Evolutionary conservation across 2,797 vertebrate genomes (phyloP).

Genomic region (Hypotaenidia philippensis): DNA sequence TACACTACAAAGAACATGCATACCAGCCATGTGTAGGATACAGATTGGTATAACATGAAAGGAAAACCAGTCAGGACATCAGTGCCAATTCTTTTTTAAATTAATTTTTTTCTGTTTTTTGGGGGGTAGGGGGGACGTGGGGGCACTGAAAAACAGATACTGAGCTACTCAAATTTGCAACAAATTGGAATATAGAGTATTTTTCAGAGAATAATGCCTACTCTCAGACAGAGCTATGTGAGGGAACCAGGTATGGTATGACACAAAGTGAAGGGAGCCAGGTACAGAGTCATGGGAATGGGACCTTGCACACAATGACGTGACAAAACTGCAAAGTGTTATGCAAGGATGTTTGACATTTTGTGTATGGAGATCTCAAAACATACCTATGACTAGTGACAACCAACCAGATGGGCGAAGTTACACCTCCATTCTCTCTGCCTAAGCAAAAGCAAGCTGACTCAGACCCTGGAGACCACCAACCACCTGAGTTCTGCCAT

Average conservation of each 20-base stretch:
- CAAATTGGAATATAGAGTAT: background rate
- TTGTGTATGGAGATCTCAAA: conserved; percentile 53
- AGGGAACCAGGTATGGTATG: conserved; percentile 58
- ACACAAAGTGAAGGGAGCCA: conserved; percentile 64
- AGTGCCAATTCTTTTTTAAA: background rate
- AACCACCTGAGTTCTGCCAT: background rate
- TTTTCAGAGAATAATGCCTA: conserved; percentile 15
- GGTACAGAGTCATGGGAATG: conserved; percentile 48
- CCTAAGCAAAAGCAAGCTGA: conserved; percentile 64
- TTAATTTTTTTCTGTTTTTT: background rate
- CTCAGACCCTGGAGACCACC: background rate
- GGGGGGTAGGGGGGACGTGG: too few species aligned
- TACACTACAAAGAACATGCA: conserved; percentile 79
- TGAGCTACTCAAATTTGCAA: background rate
- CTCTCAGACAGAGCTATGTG: conserved; percentile 37
- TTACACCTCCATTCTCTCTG: conserved; percentile 43
- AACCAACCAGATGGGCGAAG: conserved; percentile 5
- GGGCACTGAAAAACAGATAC: conserved; percentile 10
- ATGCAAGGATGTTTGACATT: conserved; percentile 65
- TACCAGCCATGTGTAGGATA: conserved; percentile 73
- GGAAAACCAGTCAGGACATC: conserved; percentile 41
- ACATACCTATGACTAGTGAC: conserved; percentile 42
- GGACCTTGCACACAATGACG: conserved; percentile 35
- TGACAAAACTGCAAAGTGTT: conserved; percentile 52
- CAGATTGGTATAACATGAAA: conserved; percentile 64